Base-by-base conservation (phyloP, 2,888 invertebrate species). In the Limnephilus auricula region DNA sequence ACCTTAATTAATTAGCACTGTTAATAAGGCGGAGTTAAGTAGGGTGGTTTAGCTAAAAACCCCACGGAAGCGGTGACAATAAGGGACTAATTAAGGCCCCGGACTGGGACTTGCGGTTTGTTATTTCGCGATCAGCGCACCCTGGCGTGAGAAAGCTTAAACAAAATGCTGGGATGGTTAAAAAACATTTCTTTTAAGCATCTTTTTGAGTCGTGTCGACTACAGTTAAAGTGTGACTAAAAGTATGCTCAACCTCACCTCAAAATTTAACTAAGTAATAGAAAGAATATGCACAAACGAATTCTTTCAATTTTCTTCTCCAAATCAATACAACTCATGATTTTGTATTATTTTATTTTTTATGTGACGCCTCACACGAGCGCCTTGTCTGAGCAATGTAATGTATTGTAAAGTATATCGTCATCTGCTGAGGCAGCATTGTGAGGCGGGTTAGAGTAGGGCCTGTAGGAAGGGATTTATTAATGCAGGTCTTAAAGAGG, bases 71-170 rank as follows among this genome's bases (percentile, higher is more conserved):
- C 45, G 32, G 89, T 79, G 89, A 89, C 89, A 89, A 89, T 89
- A 89, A 89, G 78, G 89, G 89, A 80, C 89, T 89, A 89, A 89
- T 89, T 89, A 89, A 50, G 82, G 30, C 45, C 82, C 84, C 83
- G n/a, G 34, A 37, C 84, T 32, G n/a, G 85, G n/a, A 85, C 34
- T 30, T 30, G 40, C n/a, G 85, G 86, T 86, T 65, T 50, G 86
- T 86, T 86, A 86, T 86, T 86, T 86, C 30, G 65, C 50, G 86
- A 86, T 86, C 86, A 86, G 65, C 86, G 86, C 86, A 31, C 86
- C 65, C 86, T 31, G n/a, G 65, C 86, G 86, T 32, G 50, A 86
- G 85, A 85, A 40, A 30, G 40, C 85, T 85, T 85, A 85, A 85
- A 85, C 85, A 40, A 85, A 85, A 85, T 85, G 37, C 85, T 34